Evolutionary conservation across 2,113 vertebrate genomes (phyloP).

Genomic region (Clarias magur): DNA sequence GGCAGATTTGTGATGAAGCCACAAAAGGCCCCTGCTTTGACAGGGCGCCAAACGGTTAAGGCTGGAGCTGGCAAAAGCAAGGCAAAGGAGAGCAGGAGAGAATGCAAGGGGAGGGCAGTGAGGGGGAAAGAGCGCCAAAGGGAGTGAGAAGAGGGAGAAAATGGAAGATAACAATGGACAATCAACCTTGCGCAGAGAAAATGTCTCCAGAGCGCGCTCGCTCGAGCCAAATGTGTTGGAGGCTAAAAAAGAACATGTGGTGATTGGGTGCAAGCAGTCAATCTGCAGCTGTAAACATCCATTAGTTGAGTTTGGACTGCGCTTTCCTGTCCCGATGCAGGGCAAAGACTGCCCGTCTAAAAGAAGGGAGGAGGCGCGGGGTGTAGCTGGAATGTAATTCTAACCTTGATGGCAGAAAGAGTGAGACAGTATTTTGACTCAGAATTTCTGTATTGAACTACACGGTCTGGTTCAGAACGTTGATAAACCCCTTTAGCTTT

Average conservation of each 20-base stretch:
- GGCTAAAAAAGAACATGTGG: constrained; percentile 55
- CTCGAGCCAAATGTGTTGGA: constrained; percentile 38
- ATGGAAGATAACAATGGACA: constrained; percentile 69
- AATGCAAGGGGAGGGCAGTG: constrained; percentile 53
- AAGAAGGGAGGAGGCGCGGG: not conserved
- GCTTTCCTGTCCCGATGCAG: constrained; percentile 61
- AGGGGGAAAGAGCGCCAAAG: constrained; percentile 44
- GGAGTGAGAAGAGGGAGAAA: constrained; percentile 58
- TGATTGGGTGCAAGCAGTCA: constrained; percentile 60
- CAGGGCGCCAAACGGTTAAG: constrained; percentile 75
- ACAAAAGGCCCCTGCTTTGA: constrained; percentile 78
- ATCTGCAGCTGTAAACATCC: constrained; percentile 72
- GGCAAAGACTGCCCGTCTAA: constrained; percentile 37
- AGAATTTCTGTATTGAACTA: constrained; percentile 50
- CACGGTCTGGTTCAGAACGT: not conserved
- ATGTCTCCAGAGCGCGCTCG: constrained; percentile 38
- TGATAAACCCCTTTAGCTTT: too few species aligned
- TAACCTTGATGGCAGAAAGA: constrained; percentile 55
- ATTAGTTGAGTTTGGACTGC: constrained; percentile 65
- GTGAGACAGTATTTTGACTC: constrained; percentile 50
- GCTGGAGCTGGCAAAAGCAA: constrained; percentile 73
- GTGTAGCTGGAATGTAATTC: constrained; percentile 38
- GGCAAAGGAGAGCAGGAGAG: constrained; percentile 63
- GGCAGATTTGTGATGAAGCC: constrained; percentile 79
- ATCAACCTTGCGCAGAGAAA: constrained; percentile 56